Percentiles rank a stretch among this genome's conserved stretches.
Evolutionary conservation across 2,113 vertebrate genomes (phyloP).

Genomic region (Carassius carassius): DNA sequence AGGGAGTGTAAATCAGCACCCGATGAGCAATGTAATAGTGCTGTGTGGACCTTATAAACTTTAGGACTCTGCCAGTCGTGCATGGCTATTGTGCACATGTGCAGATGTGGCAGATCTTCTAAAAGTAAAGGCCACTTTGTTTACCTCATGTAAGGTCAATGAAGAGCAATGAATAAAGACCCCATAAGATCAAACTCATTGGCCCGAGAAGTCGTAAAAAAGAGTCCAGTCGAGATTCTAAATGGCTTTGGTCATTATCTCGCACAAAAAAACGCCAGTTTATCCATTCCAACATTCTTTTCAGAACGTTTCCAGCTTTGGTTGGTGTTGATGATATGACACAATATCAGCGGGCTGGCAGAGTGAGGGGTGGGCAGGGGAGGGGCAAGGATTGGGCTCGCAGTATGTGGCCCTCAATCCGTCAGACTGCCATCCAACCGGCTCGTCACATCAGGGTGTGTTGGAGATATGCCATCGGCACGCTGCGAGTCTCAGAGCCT

Average conservation of each 20-base stretch:
- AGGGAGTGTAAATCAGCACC: constrained; percentile 71
- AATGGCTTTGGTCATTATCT: constrained; percentile 23
- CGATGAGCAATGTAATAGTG: constrained; percentile 69
- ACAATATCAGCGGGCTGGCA: constrained; percentile 40
- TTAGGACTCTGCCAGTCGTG: constrained; percentile 62
- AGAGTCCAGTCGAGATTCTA: constrained; percentile 3
- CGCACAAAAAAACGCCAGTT: not conserved
- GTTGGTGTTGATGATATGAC: constrained; percentile 26
- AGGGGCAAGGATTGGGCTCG: constrained; percentile 33
- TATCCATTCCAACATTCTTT: constrained; percentile 31
- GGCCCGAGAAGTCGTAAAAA: constrained; percentile 19
- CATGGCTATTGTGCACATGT: constrained; percentile 34
- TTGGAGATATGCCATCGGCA: constrained; percentile 60
- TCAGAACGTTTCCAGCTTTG: not conserved
- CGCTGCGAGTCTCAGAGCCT: not conserved
- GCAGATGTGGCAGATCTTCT: constrained; percentile 19
- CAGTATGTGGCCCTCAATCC: constrained; percentile 46
- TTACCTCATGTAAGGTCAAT: constrained; percentile 13
- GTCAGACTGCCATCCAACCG: constrained; percentile 30
- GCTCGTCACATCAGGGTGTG: constrained; percentile 52
- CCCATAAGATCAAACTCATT: constrained; percentile 7
- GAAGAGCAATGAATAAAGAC: not conserved
- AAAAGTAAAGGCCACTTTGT: constrained; percentile 12
- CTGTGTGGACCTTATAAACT: constrained; percentile 62
- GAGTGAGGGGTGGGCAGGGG: constrained; percentile 10